Evolutionary conservation across 2,888 invertebrate species (phyloP), one percentile per base, ranked within the genome.

Genomic region (Nomada ferruginata): DNA sequence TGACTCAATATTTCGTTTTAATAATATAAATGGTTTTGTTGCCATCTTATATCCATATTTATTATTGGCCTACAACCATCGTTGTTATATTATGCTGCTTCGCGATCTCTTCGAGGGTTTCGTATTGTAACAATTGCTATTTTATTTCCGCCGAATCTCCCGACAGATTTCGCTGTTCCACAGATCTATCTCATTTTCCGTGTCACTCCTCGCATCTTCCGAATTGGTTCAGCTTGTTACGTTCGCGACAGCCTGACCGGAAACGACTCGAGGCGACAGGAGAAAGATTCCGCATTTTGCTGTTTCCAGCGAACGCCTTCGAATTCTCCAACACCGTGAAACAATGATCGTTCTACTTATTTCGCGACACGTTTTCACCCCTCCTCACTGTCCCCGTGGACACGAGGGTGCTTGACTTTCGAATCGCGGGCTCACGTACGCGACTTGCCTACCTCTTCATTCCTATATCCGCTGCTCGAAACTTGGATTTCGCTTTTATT

Each of bases 181-280:
- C 59, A 18, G 77, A 81, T 77, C 77, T 72, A 75, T 84, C 74
- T 75, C 76, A 50, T 84, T 80, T 60, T 63, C 53, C n/a, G 36
- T 57, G 61, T 61, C 55, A 61, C 63, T 60, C 53, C 59, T 20
- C 50, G 42, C 26, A 44, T 59, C 50, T 53, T 29, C 57, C 50
- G 13, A 64, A 74, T 59, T 55, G 18, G 64, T 64, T 84, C 80
- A 74, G 63, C 80, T 84, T 60, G 74, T 84, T 79, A 76, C 74
- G 26, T 71, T 63, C 13, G 71, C 68, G 52, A 55, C 26, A 60
- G 68, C 71, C 52, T 60, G 68, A 71, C 76, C 57, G 59, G 64
- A 70, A 64, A 61, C 15, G 47, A 47, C 36, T 36, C 69, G 18
- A 64, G 20, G 63, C 53, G 75, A 59, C 79, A 70, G 60, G 11